Evolutionary conservation across 1,140 invertebrate species (phyloP), one percentile per base, ranked within the genome.

Genomic region (Dendrolimus punctatus): DNA sequence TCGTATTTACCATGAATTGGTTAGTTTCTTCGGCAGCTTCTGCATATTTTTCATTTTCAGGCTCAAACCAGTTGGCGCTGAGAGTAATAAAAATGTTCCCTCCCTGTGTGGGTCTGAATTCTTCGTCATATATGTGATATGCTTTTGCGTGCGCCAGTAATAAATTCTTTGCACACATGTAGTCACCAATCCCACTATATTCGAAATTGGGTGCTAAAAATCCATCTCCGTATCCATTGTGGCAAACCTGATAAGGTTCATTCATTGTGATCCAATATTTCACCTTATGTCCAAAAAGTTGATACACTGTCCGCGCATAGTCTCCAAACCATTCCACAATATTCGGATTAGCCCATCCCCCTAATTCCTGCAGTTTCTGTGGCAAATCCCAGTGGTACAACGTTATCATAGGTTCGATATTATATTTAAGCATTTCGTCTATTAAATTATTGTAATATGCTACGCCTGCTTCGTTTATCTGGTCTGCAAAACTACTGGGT

Each of bases 351-450:
- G 86, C 78, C 90, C 90, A 91, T 6, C 90, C 91, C 5, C 90
- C 90, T 38, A 89, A 55, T 46, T 90, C 88, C 65, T 91, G 89
- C 6, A 92, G 60, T 9, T 70, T 68, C 55, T 90, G 84, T 1
- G 91, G 91, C 51, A 91, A 64, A 49, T 92, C 91, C 90, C 90
- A 92, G 57, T 91, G 90, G 66, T 91, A 91, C 5, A 92, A 76
- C 0, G 90, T 92, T 0, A 91, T 88, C 76, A 90, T 87, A 4
- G 90, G 90, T 4, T 83, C 83, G 6, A 88, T 86, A 38, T 88
- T 88, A 38, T 88, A 81, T 23, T 70, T 77, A 9, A 82, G 53
- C 6, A 92, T 67, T 49, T 88, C 89, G 59, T 91, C 71, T 8
- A 92, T 90, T 36, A 92, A 53, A 48, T 87, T 86, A 57, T 90